A percentile compares a stretch with the other conserved stretches of the same genome.
Evolutionary conservation across 1,140 invertebrate genomes (phyloP).

Genomic region (Mercenaria mercenaria): DNA sequence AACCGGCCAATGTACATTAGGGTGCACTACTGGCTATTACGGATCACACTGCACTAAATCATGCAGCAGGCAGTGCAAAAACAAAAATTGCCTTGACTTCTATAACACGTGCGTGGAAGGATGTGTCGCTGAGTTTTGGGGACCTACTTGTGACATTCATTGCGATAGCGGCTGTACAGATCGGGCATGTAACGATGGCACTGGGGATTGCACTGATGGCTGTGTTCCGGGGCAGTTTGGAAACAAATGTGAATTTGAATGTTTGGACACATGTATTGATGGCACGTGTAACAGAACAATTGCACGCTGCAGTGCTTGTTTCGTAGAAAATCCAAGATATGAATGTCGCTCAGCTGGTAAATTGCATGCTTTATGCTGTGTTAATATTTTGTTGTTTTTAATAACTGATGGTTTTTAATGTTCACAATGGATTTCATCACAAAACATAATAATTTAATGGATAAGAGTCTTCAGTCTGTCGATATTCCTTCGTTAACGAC

Average conservation of each 20-base stretch:
- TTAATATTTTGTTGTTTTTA: not conserved
- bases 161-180: constrained; percentile 3
- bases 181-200: not conserved
- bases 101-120: constrained; percentile 54
- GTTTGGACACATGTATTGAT: constrained; percentile 37
- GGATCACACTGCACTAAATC: not conserved
- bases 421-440: too few relatives aligned
- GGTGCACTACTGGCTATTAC: constrained; percentile 40
- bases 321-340: not conserved
- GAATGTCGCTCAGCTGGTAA: constrained; percentile 42
- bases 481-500: too few relatives aligned
- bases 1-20: constrained; percentile 2
- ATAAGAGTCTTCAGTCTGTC: too few relatives aligned
- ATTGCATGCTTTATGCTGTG: not conserved
- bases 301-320: constrained; percentile 30
- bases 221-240: constrained; percentile 34
- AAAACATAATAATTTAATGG: too few relatives aligned
- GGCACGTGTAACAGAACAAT: constrained; percentile 22
- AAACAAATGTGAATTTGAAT: constrained; percentile 1
- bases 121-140: constrained; percentile 38
- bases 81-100: constrained; percentile 22
- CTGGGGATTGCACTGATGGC: constrained; percentile 19
- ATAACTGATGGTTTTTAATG: not conserved
- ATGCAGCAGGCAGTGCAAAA: constrained; percentile 15
- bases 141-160: not conserved